Base-by-base conservation (phyloP, 2,888 invertebrate species). In the Drosophila longiperda region DNA sequence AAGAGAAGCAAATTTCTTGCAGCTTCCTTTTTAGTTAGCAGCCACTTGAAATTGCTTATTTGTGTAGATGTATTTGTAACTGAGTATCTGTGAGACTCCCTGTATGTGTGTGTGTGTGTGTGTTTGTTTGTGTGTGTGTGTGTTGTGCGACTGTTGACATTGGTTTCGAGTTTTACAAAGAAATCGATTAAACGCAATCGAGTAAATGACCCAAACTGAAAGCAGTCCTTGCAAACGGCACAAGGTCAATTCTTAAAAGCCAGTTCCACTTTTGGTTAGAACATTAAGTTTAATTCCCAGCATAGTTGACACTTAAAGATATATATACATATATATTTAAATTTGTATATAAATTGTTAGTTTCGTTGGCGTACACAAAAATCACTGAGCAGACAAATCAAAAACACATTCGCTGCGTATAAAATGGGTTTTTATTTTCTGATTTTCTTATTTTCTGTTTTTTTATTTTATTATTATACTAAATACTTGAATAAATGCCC, bases 101-200 rank as follows among this genome's bases (percentile, higher is more conserved):
- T 75, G 67, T 62, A 40, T 71, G 63, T 78, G 53, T 58, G 64
- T 72, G 50, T 66, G 58, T 77, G 49, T 57, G 65, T 64, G 74
- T 72, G 62, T 72, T n/a, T n/a, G n/a, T n/a, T n/a, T n/a, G 40
- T 62, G 59, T 78, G 53, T 59, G 62, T 72, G 53, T 68, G 61
- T 78, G 58, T 59, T 59, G 73, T 60, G 78, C 83, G 91, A 86
- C 92, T 91, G 92, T 91, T 91, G 91, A 91, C 91, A 91, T 92
- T 92, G 91, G 92, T 87, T 91, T 88, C 91, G 80, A 87, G 90
- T 87, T 91, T 91, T 89, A 83, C 91, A 91, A 91, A 88, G 91
- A 90, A 91, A 91, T 92, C 91, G 91, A 91, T 91, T 91, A 91
- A 90, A 83, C 91, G 89, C 87, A 88, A 91, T 91, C 85, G 89